A percentile compares a stretch with the other conserved stretches of the same genome.
phyloP scores from a whole-genome alignment of 2,888 invertebrate genomes.

The Nineta flava region DNA sequence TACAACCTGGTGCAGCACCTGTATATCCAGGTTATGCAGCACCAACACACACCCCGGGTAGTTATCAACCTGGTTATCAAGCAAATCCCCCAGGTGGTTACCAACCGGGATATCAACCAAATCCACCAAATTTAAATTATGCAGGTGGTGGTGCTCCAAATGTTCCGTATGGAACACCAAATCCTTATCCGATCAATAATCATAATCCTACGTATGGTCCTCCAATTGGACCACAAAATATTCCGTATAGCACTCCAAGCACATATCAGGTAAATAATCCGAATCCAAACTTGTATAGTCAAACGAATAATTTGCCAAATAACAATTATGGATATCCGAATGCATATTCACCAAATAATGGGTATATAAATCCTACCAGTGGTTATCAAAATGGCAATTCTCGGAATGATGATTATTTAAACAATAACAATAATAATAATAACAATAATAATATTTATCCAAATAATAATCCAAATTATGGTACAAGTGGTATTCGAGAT shows the following conservation, averaged over 20 bases:
- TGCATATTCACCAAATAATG: background rate
- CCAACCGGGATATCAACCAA: too few relatives aligned
- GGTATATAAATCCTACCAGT: background rate
- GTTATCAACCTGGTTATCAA: background rate
- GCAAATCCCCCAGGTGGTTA: background rate
- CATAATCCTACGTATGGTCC: background rate
- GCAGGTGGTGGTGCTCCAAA: too few relatives aligned
- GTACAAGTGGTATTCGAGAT: slow-evolving; percentile 27
- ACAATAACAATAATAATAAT: too few relatives aligned
- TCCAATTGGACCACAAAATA: background rate
- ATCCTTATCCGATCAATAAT: too few relatives aligned
- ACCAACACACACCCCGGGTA: too few relatives aligned
- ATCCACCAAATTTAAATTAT: too few relatives aligned
- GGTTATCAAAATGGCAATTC: background rate
- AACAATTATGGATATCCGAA: background rate
- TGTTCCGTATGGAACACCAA: too few relatives aligned
- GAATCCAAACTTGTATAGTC: background rate
- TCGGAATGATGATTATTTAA: too few relatives aligned
- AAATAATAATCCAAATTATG: background rate
- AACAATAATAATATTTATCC: background rate
- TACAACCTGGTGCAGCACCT: background rate
- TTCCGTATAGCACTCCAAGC: background rate
- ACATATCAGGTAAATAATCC: background rate
- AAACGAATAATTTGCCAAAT: background rate
- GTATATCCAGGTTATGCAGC: too few relatives aligned